Base-by-base conservation (phyloP, 2,113 vertebrate species). In the Phyllostomus discolor region DNA sequence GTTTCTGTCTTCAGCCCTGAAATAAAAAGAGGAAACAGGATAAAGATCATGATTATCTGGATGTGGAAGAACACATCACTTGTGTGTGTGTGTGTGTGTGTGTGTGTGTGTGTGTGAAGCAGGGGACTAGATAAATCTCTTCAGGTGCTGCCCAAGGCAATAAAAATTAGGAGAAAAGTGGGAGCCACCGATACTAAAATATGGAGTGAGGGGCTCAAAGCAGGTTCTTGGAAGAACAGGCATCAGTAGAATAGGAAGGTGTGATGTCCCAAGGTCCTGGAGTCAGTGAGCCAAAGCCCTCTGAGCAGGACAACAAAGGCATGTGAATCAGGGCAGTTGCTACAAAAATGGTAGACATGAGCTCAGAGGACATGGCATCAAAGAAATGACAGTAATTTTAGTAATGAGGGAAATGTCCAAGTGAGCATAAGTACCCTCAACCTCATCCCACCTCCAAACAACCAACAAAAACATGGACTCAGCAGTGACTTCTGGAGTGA, bases 171-270 rank as follows among this genome's bases (percentile, higher is more conserved):
- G 8, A 69, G 17, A 20, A 75, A 94, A 87, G 6, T 43, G 11
- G 73, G 3, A 79, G 16, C 7, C 24, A n/a, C 38, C n/a, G 2
- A 48, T 57, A 81, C 15, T 69, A 46, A 89, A 57, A 41, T 19
- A 28, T 41, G 16, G 57, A 52, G 1, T 4, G 8, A 35, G 31
- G 10, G 6, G 15, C 24, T 57, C 43, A 31, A 19, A 62, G 41
- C 6, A 38, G 1, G 11, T 26, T 11, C 22, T 69, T 67, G 5
- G 54, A 43, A 88, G 10, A 94, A 72, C 76, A 83, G 43, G 6
- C 7, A 4, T 70, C 41, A 38, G 0, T 10, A 33, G 41, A n/a
- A 0, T 14, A 35, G 31, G 67, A 43, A 5, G 5, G 0, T 50
- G 4, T 38, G 2, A 62, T 15, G 24, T 31, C 24, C n/a, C 50